Evolutionary conservation across 2,888 invertebrate species (phyloP), one percentile per base, ranked within the genome.

Genomic region (Melinaea menophilus): DNA sequence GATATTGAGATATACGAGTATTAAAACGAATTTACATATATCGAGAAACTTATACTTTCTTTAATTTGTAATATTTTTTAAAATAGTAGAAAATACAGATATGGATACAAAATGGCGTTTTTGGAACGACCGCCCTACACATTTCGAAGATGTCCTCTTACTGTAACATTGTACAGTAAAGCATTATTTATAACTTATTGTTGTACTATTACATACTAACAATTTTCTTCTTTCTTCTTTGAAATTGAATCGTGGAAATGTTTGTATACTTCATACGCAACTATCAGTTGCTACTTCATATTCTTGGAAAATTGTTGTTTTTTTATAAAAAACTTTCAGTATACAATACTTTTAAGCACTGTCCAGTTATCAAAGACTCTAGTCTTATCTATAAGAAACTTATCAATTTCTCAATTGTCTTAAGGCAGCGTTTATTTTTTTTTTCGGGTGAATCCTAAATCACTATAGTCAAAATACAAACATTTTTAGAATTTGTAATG

Each of bases 401-500:
- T 22, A 22, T 22, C 22, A 22, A 22, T 22, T 22, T 22, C 22
- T 22, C 22, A 22, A 22, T 22, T 1, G 22, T 22, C 22, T 22
- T 22, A 22, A 22, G 22, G 22, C 22, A 22, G 22, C 22, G 22
- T 22, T 22, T 22, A 54, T 46, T 9, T 33, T 47, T 13, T 11
- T 37, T 67, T 63, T 11, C 66, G 86, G 86, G 71, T 41, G 73
- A 83, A 68, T 65, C 77, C 2, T 63, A 75, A 5, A 73, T 80
- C 46, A 73, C 78, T 12, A 54, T 72, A 37, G 82, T 85, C 0
- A 87, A 86, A 45, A 77, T 93, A 2, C 87, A 90, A 67, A 84
- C 83, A 51, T 77, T 92, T 74, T 80, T 93, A 72, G 82, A 85
- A 66, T 79, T 79, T 0, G 92, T 92, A 2, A 88, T 92, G 85